Evolutionary conservation across 2,888 invertebrate species (phyloP).

Genomic region (Heliconius cydno): DNA sequence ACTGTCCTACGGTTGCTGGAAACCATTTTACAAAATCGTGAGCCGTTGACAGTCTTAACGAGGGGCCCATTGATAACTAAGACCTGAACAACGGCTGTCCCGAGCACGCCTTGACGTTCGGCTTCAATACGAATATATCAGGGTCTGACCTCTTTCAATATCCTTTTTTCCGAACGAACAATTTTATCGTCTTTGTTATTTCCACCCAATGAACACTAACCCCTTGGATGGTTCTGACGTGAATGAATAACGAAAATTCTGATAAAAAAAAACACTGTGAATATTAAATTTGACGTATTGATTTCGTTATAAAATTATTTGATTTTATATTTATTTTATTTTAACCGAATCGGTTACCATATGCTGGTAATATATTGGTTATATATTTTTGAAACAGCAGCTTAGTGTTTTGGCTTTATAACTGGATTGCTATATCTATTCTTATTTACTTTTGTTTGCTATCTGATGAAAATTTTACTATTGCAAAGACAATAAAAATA

Average conservation of each 20-base stretch:
- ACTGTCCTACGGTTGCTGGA: neutral
- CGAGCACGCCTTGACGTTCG: slow-evolving; percentile 73
- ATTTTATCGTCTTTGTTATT: slow-evolving; percentile 82
- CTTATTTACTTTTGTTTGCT: no score
- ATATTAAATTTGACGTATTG: slow-evolving; percentile 29
- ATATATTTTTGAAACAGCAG: neutral
- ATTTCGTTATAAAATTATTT: neutral
- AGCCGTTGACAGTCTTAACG: slow-evolving; percentile 51
- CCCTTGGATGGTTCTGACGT: slow-evolving; percentile 76
- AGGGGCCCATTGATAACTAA: slow-evolving; percentile 58
- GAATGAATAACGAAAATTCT: slow-evolving; percentile 63
- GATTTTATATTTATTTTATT: neutral
- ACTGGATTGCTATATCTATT: no score
- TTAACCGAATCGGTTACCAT: no score
- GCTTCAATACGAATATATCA: slow-evolving; percentile 76
- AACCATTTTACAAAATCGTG: slow-evolving; percentile 22
- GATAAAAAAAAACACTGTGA: slow-evolving; percentile 22
- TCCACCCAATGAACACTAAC: slow-evolving; percentile 80
- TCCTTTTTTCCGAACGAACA: slow-evolving; percentile 80
- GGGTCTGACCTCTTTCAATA: slow-evolving; percentile 80
- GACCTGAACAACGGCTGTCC: slow-evolving; percentile 71
- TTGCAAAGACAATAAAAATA: neutral
- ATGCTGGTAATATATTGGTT: no score
- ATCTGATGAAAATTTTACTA: neutral
- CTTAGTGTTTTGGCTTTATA: neutral